These are phyloP conservation scores for Drosophila biarmipes DNA, from an alignment of 1,140 invertebrate genomes.

Conservation along the genomic window DNA sequence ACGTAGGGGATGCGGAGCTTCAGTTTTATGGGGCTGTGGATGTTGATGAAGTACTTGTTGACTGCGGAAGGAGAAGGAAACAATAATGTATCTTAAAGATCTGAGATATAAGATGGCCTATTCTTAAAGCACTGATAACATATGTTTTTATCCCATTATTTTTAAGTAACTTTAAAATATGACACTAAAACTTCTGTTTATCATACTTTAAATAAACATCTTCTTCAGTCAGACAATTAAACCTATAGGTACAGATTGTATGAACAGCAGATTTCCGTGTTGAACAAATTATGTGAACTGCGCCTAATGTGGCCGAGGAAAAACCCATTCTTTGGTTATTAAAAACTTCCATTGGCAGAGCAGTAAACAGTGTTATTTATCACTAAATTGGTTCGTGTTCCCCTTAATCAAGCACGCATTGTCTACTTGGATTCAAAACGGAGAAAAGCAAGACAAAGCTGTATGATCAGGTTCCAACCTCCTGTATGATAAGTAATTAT, in stretches of 20 bases:
- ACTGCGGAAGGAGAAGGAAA: constrained; percentile 40
- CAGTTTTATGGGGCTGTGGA: constrained; percentile 81
- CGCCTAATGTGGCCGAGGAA: too few relatives aligned
- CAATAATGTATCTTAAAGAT: not conserved
- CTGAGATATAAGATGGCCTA: too few relatives aligned
- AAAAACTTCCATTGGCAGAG: constrained; percentile 7
- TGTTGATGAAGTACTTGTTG: constrained; percentile 80
- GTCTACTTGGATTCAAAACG: not conserved
- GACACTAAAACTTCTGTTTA: too few relatives aligned
- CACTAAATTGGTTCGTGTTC: not conserved
- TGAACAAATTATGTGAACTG: constrained; percentile 4
- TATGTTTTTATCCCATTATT: too few relatives aligned
- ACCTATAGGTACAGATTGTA: not conserved
- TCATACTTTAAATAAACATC: too few relatives aligned
- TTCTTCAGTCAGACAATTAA: too few relatives aligned
- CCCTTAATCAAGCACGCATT: not conserved
- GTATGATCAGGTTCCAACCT: not conserved
- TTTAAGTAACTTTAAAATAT: too few relatives aligned
- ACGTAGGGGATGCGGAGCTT: constrained; percentile 80
- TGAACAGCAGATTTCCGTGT: constrained; percentile 1
- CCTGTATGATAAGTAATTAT: not conserved
- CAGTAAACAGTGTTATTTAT: not conserved
- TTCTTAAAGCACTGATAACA: too few relatives aligned
- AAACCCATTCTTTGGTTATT: not conserved
- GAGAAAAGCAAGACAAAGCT: not conserved